Evolutionary conservation across 2,888 invertebrate species (phyloP).

Genomic region (Nebria salina): DNA sequence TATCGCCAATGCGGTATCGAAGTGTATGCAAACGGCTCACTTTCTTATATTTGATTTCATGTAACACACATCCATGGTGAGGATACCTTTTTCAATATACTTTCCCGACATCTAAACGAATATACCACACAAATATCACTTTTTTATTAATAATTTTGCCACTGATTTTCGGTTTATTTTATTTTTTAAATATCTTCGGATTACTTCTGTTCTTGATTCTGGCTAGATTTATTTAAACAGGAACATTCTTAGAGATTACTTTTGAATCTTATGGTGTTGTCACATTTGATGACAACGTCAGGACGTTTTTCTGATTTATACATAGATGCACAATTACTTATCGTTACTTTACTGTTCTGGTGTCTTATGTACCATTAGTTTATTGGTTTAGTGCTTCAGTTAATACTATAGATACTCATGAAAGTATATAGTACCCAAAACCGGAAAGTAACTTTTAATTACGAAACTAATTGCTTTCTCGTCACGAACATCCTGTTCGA

Average conservation of each 20-base stretch:
- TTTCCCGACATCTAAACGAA: background rate
- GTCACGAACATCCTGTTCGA: conserved; percentile 38
- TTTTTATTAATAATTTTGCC: no score
- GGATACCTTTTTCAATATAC: conserved; percentile 14
- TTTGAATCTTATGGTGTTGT: no score
- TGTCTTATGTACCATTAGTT: background rate
- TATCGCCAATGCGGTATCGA: background rate
- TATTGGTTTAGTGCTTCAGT: background rate
- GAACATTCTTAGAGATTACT: no score
- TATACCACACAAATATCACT: background rate
- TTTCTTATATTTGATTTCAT: conserved; percentile 11
- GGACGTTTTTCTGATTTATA: background rate
- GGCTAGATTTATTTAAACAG: no score
- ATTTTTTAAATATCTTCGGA: no score
- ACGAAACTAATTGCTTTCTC: conserved; percentile 42
- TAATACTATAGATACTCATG: background rate
- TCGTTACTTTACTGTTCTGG: conserved; percentile 22
- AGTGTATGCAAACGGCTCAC: background rate
- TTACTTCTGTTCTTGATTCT: no score
- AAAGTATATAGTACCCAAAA: conserved; percentile 35
- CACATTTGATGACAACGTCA: no score
- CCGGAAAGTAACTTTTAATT: conserved; percentile 40
- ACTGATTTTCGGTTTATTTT: no score
- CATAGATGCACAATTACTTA: conserved; percentile 31
- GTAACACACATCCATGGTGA: background rate